Evolutionary conservation across 2,888 invertebrate genomes (phyloP).

Genomic region (Diabrotica balteata): DNA sequence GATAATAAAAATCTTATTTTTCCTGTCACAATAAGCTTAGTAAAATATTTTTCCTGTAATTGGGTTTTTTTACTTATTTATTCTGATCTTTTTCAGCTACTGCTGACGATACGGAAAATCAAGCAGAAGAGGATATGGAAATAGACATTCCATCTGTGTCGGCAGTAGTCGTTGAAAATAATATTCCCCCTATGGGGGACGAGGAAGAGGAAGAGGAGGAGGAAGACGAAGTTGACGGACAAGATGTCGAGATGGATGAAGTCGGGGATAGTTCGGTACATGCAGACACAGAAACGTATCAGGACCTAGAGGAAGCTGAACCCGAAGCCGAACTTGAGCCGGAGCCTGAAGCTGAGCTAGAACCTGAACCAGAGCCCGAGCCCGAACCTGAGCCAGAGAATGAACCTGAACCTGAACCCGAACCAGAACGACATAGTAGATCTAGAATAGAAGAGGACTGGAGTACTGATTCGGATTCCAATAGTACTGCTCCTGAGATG

Average conservation of each 20-base stretch:
- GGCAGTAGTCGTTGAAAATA: conserved; percentile 19
- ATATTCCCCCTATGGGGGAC: conserved; percentile 34
- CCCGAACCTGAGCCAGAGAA: conserved; percentile 17
- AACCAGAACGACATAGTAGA: conserved; percentile 14
- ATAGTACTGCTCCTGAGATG: conserved; percentile 48
- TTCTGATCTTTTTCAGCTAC: neutral
- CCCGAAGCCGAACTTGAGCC: conserved; percentile 14
- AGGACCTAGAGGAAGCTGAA: neutral
- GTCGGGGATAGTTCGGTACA: conserved; percentile 4
- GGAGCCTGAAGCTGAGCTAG: conserved; percentile 21
- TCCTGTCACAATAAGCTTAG: too few species aligned
- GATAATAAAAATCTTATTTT: too few species aligned
- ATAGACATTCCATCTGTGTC: conserved; percentile 12
- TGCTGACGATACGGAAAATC: conserved; percentile 15
- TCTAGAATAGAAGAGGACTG: conserved; percentile 47
- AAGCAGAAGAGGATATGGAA: conserved; percentile 22
- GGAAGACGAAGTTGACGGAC: conserved; percentile 20
- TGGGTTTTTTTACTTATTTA: neutral
- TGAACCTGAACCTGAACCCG: conserved; percentile 27
- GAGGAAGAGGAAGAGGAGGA: conserved; percentile 30
- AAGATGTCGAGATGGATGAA: conserved; percentile 8
- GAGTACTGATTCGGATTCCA: conserved; percentile 53
- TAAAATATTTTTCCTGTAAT: conserved; percentile 22
- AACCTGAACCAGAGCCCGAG: conserved; percentile 10
- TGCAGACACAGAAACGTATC: conserved; percentile 10